Evolutionary conservation across 1,140 invertebrate species (phyloP).

Genomic region (Hormaphis cornu): DNA sequence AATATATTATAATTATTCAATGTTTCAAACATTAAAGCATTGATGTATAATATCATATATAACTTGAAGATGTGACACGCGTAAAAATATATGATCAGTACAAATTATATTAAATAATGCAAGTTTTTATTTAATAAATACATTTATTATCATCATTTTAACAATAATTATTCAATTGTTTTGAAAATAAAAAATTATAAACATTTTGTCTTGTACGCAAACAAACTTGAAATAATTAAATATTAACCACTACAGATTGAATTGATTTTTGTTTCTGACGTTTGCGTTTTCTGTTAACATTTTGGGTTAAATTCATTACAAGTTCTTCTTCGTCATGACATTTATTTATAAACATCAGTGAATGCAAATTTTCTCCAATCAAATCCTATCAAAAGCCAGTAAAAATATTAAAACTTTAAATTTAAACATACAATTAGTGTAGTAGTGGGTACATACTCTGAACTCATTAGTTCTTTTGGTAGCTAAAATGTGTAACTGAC

Average conservation of each 20-base stretch:
- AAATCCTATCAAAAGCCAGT: constrained; percentile 55
- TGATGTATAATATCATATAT: too few species aligned
- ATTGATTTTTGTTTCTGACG: neutral
- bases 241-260: neutral
- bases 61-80: too few species aligned
- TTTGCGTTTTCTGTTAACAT: constrained; percentile 6
- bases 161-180: too few species aligned
- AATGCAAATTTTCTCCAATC: constrained; percentile 79
- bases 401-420: constrained; percentile 26
- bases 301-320: constrained; percentile 9
- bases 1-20: too few species aligned
- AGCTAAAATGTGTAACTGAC: constrained; percentile 54
- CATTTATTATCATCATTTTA: too few species aligned
- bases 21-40: too few species aligned
- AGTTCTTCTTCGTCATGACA: constrained; percentile 11
- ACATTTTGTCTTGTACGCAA: too few species aligned
- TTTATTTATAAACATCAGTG: constrained; percentile 56
- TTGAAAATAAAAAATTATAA: too few species aligned
- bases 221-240: neutral
- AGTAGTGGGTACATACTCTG: constrained; percentile 47
- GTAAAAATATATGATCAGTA: too few species aligned
- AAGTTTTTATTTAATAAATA: too few species aligned
- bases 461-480: constrained; percentile 51
- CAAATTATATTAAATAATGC: too few species aligned
- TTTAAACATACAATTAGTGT: neutral